Evolutionary conservation across 2,797 vertebrate genomes (phyloP).

Genomic region (Propithecus deckenii): DNA sequence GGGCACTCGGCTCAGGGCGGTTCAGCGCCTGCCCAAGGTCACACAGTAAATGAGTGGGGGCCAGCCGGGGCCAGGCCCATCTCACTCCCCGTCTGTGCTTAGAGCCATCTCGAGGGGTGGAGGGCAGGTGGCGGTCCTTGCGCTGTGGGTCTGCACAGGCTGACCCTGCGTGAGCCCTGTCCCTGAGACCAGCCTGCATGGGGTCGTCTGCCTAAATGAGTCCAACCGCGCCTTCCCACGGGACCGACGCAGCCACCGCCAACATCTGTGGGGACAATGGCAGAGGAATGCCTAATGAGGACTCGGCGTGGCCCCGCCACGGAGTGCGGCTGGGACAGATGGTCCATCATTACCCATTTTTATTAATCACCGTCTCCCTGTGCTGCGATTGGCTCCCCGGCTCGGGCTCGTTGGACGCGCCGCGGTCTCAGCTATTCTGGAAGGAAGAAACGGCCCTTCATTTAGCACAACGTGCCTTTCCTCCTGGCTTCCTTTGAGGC

Average conservation of each 20-base stretch:
- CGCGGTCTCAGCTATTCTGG: conserved; percentile 29
- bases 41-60: fast-evolving
- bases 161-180: neutral
- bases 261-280: conserved; percentile 41
- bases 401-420: conserved; percentile 12
- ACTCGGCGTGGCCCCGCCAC: neutral
- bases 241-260: neutral
- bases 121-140: neutral
- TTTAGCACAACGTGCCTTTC: neutral
- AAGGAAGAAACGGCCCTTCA: conserved; percentile 33
- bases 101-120: neutral
- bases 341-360: conserved; percentile 70
- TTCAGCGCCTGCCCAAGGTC: neutral
- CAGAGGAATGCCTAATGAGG: conserved; percentile 74
- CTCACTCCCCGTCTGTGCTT: neutral
- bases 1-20: fast-evolving
- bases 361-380: conserved; percentile 69
- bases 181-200: neutral
- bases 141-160: neutral
- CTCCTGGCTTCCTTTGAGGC: conserved; percentile 32
- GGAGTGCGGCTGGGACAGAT: conserved; percentile 48
- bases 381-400: conserved; percentile 53
- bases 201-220: conserved; percentile 9
- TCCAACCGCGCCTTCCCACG: conserved; percentile 47
- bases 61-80: neutral